Percentiles rank a stretch among this genome's conserved stretches.
Conservation (phyloP, 2,113 vertebrate genomes). For the Dicerorhinus sumatrensis region DNA sequence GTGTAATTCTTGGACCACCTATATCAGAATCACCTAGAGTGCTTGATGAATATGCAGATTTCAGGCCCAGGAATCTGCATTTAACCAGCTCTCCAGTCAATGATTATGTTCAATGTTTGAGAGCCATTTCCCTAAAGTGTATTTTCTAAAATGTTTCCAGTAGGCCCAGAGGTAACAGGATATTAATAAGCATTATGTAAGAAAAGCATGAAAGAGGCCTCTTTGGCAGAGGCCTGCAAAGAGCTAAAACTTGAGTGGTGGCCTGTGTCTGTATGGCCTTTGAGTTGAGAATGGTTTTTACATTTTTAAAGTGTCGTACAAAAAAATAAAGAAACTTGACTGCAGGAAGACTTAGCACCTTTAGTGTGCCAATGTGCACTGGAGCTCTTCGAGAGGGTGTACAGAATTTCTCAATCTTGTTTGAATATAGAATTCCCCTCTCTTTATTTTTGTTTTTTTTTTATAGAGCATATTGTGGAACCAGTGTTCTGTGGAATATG, state of each 20-base stretch:
- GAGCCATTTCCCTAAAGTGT: not conserved
- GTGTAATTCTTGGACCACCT: not conserved
- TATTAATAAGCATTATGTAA: not conserved
- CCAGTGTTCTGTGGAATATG: not conserved
- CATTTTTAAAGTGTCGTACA: not conserved
- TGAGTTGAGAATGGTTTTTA: not conserved
- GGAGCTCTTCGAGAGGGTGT: not conserved
- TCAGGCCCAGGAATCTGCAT: not conserved
- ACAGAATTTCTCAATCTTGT: not conserved
- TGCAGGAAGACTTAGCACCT: not conserved
- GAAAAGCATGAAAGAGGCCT: not conserved
- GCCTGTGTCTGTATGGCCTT: not conserved
- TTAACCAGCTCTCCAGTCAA: not conserved
- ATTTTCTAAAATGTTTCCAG: slow-evolving; percentile 26
- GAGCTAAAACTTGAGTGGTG: not conserved
- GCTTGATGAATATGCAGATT: not conserved
- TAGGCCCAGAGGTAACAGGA: not conserved
- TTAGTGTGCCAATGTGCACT: not conserved
- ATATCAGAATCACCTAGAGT: not conserved
- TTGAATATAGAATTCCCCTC: not conserved
- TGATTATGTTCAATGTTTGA: not conserved
- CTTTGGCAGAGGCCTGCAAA: not conserved
- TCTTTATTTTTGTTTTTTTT: not conserved
- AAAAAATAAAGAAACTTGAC: not conserved
- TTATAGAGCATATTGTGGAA: not conserved